Evolutionary conservation across 2,113 vertebrate genomes (phyloP), one percentile per base, ranked within the genome.

Genomic region (Sphaerodactylus townsendi): DNA sequence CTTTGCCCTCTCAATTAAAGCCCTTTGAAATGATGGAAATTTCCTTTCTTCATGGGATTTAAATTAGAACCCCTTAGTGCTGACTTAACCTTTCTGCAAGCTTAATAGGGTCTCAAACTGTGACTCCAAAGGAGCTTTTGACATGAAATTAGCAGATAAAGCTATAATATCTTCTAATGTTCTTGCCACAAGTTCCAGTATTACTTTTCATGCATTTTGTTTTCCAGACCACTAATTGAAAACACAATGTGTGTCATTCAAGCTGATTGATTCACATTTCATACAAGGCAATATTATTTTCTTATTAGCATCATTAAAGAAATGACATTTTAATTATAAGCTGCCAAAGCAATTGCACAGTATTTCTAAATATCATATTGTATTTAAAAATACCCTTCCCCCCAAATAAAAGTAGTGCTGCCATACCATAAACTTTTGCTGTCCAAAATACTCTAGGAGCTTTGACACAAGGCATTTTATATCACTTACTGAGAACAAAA

Each of bases 251-350:
- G 0, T 82, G 1, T 69, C 3, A 73, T 74, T 80, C 69, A 66
- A 2, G 83, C 53, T n/a, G 72, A 74, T 21, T 21, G 2, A 35
- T 87, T 77, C 0, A 85, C 59, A 1, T 71, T 23, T 44, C 78
- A 37, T 5, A 17, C 33, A 14, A 70, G 53, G 68, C 13, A 59
- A 53, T n/a, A 37, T 85, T 37, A 39, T 83, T 77, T 33, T 64
- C 19, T 62, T 71, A 70, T 3, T 68, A 82, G 3, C 3, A 14
- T 39, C 21, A 48, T 15, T 87, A 86, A 41, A 71, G 2, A 5
- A 81, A 80, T 19, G 0, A 0, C 37, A 33, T 1, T 87, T 79
- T 88, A 44, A 25, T 87, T 48, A 81, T 79, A 88, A 85, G 21
- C 2, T 0, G 1, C 30, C 70, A 66, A 65, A 66, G 7, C 10